phyloP scores from a whole-genome alignment of 2,113 vertebrate genomes.

The Proterorhinus semilunaris region DNA sequence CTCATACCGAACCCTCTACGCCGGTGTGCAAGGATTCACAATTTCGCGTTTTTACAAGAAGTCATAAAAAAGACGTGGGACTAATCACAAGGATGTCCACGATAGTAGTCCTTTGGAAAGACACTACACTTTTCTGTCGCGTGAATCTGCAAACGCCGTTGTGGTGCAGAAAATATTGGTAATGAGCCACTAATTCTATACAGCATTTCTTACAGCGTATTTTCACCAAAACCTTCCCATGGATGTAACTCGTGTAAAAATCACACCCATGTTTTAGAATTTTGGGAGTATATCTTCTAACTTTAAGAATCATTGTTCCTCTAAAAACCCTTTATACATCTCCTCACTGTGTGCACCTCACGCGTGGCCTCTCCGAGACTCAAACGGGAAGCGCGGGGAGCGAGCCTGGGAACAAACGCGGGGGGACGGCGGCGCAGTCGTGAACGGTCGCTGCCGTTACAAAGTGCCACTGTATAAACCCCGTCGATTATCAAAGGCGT shows the following conservation, averaged over 20 bases:
- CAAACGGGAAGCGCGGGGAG: constrained; percentile 66
- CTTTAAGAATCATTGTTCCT: constrained; percentile 40
- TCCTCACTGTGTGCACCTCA: constrained; percentile 54
- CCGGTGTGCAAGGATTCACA: too few relatives aligned
- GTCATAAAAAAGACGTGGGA: too few relatives aligned
- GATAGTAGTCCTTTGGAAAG: too few relatives aligned
- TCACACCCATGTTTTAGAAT: constrained; percentile 22
- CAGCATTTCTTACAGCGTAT: not conserved
- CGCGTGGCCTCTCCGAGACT: constrained; percentile 57
- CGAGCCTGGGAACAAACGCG: constrained; percentile 64
- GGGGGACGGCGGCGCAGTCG: constrained; percentile 47
- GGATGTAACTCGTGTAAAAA: constrained; percentile 44
- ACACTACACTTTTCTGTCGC: too few relatives aligned
- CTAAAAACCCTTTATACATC: constrained; percentile 54
- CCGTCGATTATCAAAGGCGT: constrained; percentile 76
- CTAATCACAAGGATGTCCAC: too few relatives aligned
- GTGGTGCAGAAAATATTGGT: too few relatives aligned
- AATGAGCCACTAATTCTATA: too few relatives aligned
- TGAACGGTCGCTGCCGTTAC: constrained; percentile 67
- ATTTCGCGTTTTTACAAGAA: too few relatives aligned
- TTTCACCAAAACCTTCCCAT: constrained; percentile 26
- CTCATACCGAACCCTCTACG: too few relatives aligned
- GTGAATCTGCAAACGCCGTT: too few relatives aligned
- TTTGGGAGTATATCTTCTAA: constrained; percentile 25
- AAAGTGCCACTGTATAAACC: constrained; percentile 69